Evolutionary conservation across 2,797 vertebrate genomes (phyloP), one percentile per base, ranked within the genome.

Genomic region (Babyrousa celebensis): DNA sequence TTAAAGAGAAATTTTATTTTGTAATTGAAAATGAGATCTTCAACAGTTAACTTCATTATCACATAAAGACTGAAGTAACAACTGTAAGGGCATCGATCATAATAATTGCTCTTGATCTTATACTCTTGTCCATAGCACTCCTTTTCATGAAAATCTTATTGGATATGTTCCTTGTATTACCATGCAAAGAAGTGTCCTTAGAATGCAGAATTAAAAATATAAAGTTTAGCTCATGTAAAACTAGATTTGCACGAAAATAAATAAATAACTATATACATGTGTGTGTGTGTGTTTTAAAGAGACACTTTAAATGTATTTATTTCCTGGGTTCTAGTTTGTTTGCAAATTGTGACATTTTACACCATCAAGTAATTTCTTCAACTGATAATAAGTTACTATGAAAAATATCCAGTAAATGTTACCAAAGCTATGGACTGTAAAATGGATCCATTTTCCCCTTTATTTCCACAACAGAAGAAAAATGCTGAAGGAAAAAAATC

Each of bases 1-100:
- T 74, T 70, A 79, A 94, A 92, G 32, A 68, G 12, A 86, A 83
- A 75, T 90, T 71, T 95, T 62, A 68, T 71, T 58, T 77, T 62
- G 10, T 15, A 62, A 89, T 71, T 92, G 14, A 72, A 92, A 93
- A 77, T 82, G 17, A 85, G 68, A 68, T 68, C 32, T 15, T 72
- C 63, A 92, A 32, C 9, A 79, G 43, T 71, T 67, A 77, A 40
- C 2, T 25, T 36, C 48, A 68, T 54, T 20, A 32, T 52, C 20
- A 74, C 25, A 36, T 9, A 43, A 78, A 89, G 15, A 60, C 27
- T 63, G 62, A 16, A 40, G 25, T 58, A 56, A 43, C 29, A 93
- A 54, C 8, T 43, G 0, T 58, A 92, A 79, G 36, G 2, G 52
- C n/a, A 23, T 43, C 14, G 23, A 54, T 89, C 25, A 43, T 17